Conservation (phyloP, 2,888 invertebrate species). For the Heliconius ismenius region DNA sequence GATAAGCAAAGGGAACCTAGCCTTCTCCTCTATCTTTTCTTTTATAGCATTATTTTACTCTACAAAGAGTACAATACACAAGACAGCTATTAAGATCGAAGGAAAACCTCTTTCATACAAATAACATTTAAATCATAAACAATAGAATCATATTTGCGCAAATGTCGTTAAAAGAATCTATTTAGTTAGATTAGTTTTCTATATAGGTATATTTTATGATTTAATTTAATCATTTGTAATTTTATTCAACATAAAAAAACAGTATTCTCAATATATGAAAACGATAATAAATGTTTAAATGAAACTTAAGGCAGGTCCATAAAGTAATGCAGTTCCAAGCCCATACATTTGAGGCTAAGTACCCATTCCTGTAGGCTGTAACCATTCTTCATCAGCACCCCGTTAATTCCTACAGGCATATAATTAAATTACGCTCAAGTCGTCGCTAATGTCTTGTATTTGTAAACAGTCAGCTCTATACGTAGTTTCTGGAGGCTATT, state of each 20-base stretch:
- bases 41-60: neutral
- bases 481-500: slow-evolving; percentile 44
- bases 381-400: slow-evolving; percentile 32
- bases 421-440: slow-evolving; percentile 59
- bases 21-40: no score
- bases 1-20: neutral
- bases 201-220: neutral
- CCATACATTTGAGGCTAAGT: neutral
- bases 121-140: no score
- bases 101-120: neutral
- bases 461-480: slow-evolving; percentile 47
- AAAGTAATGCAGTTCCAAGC: slow-evolving; percentile 2
- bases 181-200: neutral
- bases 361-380: slow-evolving; percentile 18
- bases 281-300: neutral
- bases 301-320: neutral
- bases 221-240: neutral
- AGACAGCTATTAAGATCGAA: neutral
- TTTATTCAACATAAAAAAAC: neutral
- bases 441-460: slow-evolving; percentile 48
- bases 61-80: neutral
- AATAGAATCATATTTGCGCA: neutral
- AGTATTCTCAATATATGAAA: neutral
- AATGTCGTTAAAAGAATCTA: neutral
- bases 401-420: slow-evolving; percentile 55